These are phyloP conservation scores for Diogma glabrata DNA, from an alignment of 2,888 invertebrate genomes.

Conservation along the genomic window DNA sequence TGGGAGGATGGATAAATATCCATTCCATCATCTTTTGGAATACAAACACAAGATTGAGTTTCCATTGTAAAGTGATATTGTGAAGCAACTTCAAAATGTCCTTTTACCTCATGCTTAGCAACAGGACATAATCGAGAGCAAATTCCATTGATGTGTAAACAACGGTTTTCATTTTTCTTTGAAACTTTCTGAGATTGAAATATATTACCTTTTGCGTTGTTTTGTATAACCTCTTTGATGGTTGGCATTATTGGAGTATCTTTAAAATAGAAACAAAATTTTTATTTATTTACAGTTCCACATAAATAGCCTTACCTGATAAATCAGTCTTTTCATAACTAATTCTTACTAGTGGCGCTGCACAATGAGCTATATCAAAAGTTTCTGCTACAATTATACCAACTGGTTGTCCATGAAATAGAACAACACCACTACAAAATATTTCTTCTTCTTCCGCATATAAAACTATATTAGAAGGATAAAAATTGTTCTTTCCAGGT, in stretches of 20 bases:
- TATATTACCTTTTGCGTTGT: constrained; percentile 18
- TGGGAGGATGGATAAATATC: constrained; percentile 50
- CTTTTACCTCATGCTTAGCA: constrained; percentile 35
- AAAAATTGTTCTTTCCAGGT: constrained; percentile 49
- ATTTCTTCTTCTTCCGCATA: constrained; percentile 18
- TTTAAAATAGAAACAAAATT: no score
- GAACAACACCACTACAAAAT: constrained; percentile 16
- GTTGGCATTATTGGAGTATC: constrained; percentile 21
- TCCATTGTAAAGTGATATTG: constrained; percentile 66
- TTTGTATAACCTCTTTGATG: constrained; percentile 37
- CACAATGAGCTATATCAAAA: constrained; percentile 41
- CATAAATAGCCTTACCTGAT: constrained; percentile 21
- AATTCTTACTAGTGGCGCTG: constrained; percentile 43
- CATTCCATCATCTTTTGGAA: constrained; percentile 56
- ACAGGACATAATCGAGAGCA: no score
- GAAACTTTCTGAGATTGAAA: no score
- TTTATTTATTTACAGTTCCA: constrained; percentile 23
- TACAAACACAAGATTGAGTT: constrained; percentile 46
- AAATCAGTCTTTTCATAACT: constrained; percentile 32
- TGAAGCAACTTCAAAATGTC: constrained; percentile 40
- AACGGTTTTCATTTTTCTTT: no score
- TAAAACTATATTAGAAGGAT: constrained; percentile 40
- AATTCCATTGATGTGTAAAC: no score
- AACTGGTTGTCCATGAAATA: constrained; percentile 49
- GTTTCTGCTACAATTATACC: constrained; percentile 51